Conservation (phyloP, 2,113 vertebrate genomes). For the Lampris megalopsis region DNA sequence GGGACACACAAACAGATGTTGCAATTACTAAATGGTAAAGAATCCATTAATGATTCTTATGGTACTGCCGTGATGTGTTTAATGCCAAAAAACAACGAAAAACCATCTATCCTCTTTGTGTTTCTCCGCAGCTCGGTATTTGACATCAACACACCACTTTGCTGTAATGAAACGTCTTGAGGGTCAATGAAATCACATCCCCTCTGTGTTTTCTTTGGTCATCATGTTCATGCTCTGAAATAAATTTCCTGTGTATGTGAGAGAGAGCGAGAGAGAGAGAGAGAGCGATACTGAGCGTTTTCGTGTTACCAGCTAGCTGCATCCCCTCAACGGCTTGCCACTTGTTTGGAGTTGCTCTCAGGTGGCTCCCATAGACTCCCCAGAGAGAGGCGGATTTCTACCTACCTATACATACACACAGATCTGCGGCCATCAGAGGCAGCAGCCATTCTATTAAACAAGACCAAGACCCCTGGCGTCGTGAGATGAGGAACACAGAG, state of each 20-base stretch:
- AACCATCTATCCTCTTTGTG: background rate
- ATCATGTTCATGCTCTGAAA: slow-evolving; percentile 26
- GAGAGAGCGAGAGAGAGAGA: background rate
- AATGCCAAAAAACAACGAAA: slow-evolving; percentile 15
- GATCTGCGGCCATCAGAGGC: slow-evolving; percentile 38
- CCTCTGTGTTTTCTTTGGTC: slow-evolving; percentile 17
- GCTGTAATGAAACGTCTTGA: background rate
- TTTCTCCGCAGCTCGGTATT: slow-evolving; percentile 7
- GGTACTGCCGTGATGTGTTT: background rate
- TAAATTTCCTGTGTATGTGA: background rate
- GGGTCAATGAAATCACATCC: slow-evolving; percentile 6
- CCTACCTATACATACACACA: no score
- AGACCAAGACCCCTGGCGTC: slow-evolving; percentile 48
- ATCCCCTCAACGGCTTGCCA: background rate
- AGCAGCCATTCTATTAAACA: slow-evolving; percentile 59
- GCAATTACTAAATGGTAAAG: background rate
- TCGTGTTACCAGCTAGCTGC: background rate
- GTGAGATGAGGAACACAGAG: slow-evolving; percentile 38
- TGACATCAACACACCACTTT: background rate
- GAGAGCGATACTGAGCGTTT: background rate
- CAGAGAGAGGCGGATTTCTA: background rate
- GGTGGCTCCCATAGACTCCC: slow-evolving; percentile 3
- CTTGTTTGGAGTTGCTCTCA: background rate
- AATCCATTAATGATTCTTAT: slow-evolving; percentile 1
- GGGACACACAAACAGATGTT: no score